Evolutionary conservation across 2,113 vertebrate species (phyloP).

Genomic region (Cynocephalus volans): DNA sequence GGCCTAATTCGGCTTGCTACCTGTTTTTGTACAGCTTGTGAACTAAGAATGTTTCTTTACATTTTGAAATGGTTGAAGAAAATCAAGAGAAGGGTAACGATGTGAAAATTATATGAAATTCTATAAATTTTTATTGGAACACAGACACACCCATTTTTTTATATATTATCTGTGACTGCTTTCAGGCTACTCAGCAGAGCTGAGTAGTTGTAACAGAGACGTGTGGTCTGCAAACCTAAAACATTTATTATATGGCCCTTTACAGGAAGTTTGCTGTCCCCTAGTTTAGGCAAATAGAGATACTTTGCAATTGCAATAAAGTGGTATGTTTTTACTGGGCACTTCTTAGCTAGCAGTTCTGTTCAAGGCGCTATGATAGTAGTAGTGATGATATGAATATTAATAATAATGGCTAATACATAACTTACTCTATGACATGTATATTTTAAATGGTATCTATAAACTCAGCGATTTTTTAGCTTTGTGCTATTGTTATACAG

Average conservation of each 20-base stretch:
- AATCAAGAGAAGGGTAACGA: not conserved
- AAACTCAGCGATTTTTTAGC: not conserved
- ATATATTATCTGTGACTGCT: not conserved
- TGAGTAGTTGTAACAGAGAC: not conserved
- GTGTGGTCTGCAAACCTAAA: not conserved
- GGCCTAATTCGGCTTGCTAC: not conserved
- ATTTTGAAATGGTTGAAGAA: constrained; percentile 31
- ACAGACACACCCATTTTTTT: not conserved
- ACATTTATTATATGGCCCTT: not conserved
- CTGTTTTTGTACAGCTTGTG: not conserved
- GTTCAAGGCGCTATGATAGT: not conserved
- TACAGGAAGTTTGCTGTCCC: not conserved
- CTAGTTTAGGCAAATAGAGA: not conserved
- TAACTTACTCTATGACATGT: not conserved
- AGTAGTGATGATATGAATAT: not conserved
- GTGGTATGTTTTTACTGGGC: not conserved
- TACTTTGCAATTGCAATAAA: not conserved
- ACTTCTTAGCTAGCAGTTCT: not conserved
- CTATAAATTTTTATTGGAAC: not conserved
- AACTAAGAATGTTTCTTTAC: not conserved
- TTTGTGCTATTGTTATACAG: not conserved
- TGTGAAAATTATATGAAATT: not conserved
- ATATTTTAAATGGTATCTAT: not conserved
- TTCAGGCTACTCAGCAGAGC: not conserved
- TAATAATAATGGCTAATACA: not conserved